Evolutionary conservation across 2,113 vertebrate genomes (phyloP), one percentile per base, ranked within the genome.

Genomic region (Lutjanus erythropterus): DNA sequence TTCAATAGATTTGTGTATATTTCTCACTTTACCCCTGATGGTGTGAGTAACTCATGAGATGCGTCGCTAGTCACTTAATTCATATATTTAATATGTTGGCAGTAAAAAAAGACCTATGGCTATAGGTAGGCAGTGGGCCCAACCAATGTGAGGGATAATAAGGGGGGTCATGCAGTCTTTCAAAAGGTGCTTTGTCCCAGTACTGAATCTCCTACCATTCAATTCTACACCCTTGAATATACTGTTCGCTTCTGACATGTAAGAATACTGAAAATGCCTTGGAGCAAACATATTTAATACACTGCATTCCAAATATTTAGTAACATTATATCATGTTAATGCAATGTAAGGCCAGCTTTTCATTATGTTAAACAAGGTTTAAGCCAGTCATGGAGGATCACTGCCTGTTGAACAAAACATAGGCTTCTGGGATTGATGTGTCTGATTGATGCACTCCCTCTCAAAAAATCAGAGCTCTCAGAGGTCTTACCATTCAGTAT

Each of bases 231-330:
- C n/a, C n/a, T n/a, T n/a, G n/a, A n/a, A n/a, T n/a, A 61, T 42
- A 69, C 7, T 50, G 8, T 27, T 29, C 44, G 64, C 41, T n/a
- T 56, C 18, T 58, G 12, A 37, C 29, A 58, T 25, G 56, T 52
- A n/a, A 52, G 39, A 76, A 35, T 1, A n/a, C 29, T 70, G 19
- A 9, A 74, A 75, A 78, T 62, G 52, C 19, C 50, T 80, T 66
- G 16, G 12, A 75, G 6, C 39, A 68, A 33, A 44, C 62, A 73
- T 83, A 55, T 79, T 81, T 84, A 42, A 66, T 64, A 66, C 41
- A 74, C 62, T 50, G 27, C 73, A 61, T 84, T 31, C 37, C 33
- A 41, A 71, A 69, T 29, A 67, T 49, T 65, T 49, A 49, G 50
- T 67, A 44, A 67, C 31, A 56, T 84, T 70, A 31, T 59, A 62